These are phyloP conservation scores for Muschampia plurimacula DNA, from an alignment of 2,888 invertebrate genomes.

Conservation along the genomic window DNA sequence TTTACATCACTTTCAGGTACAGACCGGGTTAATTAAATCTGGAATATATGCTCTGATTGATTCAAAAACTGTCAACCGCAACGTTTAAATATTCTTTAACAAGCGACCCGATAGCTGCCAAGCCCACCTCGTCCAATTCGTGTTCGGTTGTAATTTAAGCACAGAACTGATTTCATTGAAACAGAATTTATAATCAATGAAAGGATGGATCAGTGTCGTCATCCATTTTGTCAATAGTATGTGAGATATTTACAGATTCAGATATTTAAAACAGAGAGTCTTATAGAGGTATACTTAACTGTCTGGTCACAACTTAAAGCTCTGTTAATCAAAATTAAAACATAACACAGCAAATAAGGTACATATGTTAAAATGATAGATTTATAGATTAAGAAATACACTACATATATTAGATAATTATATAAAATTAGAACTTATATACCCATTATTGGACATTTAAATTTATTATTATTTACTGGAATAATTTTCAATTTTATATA, in stretches of 20 bases:
- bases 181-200: background rate
- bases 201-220: background rate
- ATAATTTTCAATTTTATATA: too few relatives aligned
- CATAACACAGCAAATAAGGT: too few relatives aligned
- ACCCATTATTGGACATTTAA: too few relatives aligned
- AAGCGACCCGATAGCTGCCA: background rate
- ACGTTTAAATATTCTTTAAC: slow-evolving; percentile 32
- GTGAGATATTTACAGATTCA: background rate
- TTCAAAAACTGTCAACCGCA: slow-evolving; percentile 17
- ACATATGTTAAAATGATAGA: too few relatives aligned
- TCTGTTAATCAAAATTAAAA: too few relatives aligned
- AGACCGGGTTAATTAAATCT: slow-evolving; percentile 22
- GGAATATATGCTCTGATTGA: slow-evolving; percentile 27
- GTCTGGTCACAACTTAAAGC: too few relatives aligned
- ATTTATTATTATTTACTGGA: too few relatives aligned
- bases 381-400: too few relatives aligned
- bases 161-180: background rate
- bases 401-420: too few relatives aligned
- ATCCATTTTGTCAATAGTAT: background rate
- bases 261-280: too few relatives aligned
- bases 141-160: slow-evolving; percentile 6
- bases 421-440: too few relatives aligned
- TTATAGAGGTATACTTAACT: too few relatives aligned
- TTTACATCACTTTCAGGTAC: slow-evolving; percentile 15
- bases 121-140: slow-evolving; percentile 5